Percentiles rank a stretch among this genome's conserved stretches.
Evolutionary conservation across 2,888 invertebrate genomes (phyloP).

Genomic region (Ceriagrion tenellum): DNA sequence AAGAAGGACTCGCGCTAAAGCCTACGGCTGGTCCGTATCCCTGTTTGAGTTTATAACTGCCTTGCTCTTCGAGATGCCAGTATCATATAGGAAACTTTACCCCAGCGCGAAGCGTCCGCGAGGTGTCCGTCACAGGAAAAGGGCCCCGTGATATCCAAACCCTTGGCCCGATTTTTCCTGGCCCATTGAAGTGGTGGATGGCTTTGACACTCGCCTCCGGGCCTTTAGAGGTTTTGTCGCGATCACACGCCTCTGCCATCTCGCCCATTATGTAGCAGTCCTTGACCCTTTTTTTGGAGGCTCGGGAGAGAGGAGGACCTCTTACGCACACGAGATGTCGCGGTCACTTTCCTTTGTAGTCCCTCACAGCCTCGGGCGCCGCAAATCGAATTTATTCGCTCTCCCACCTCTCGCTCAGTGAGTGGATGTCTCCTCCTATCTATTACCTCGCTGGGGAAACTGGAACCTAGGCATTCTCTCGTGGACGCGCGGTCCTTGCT

Average conservation of each 20-base stretch:
- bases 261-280: background rate
- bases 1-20: no score
- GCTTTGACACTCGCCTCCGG: background rate
- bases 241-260: background rate
- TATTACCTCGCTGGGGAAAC: background rate
- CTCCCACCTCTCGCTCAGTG: background rate
- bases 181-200: background rate
- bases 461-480: background rate
- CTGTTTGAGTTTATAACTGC: background rate
- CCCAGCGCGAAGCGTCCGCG: background rate
- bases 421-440: background rate
- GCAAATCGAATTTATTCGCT: background rate
- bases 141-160: background rate
- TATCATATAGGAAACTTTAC: background rate
- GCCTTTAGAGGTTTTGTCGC: background rate
- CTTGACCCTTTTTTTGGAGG: background rate
- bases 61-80: background rate
- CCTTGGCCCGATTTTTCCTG: background rate
- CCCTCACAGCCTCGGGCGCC: background rate
- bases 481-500: background rate
- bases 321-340: background rate
- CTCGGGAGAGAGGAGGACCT: background rate
- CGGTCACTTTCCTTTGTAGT: conserved; percentile 13
- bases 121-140: background rate
- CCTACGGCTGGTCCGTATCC: no score